Evolutionary conservation across 2,113 vertebrate genomes (phyloP).

Genomic region (Gymnogyps californianus): DNA sequence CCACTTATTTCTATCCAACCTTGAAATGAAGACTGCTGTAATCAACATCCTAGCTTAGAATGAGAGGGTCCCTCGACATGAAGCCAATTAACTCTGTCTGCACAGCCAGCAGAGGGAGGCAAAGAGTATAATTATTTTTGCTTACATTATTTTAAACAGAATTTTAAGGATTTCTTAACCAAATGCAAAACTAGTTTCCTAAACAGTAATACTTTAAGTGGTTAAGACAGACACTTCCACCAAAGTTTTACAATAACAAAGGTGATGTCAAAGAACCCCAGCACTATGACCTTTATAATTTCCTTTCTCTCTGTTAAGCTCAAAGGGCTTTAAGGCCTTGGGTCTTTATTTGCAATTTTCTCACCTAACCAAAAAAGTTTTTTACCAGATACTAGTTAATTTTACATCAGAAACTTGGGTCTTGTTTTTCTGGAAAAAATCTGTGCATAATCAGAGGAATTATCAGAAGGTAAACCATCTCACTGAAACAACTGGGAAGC

Average conservation of each 20-base stretch:
- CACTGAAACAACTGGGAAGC: not conserved
- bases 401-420: not conserved
- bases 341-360: not conserved
- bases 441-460: not conserved
- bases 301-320: not conserved
- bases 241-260: not conserved
- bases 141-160: not conserved
- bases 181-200: not conserved
- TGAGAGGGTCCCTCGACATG: not conserved
- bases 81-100: not conserved
- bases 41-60: not conserved
- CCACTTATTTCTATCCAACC: not conserved
- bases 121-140: constrained; percentile 12
- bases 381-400: not conserved
- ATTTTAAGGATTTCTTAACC: not conserved
- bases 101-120: constrained; percentile 65
- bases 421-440: not conserved
- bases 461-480: not conserved
- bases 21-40: not conserved
- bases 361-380: not conserved
- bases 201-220: not conserved
- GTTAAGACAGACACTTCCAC: not conserved
- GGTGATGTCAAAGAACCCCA: not conserved
- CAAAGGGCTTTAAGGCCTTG: not conserved
- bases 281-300: not conserved